Base-by-base conservation (phyloP, 2,888 invertebrate species). In the Tetanocera ferruginea region DNA sequence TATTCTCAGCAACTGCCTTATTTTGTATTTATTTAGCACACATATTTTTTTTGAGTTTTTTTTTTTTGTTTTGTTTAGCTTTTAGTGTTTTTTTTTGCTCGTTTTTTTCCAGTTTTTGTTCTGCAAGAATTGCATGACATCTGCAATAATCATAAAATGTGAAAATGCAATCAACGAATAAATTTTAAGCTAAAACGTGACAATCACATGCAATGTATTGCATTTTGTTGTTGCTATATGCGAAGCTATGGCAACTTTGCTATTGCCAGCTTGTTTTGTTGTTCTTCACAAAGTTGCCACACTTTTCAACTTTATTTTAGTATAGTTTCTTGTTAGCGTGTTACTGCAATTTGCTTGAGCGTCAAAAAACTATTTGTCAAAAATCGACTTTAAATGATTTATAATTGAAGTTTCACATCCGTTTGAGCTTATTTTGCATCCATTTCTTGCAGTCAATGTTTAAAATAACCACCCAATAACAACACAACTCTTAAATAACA, bases 71-170 rank as follows among this genome's bases (percentile, higher is more conserved):
- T 57, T 57, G 1, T n/a, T 25, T 19, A 2, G 9, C 2, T 23
- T 19, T 5, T 5, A 9, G 57, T 23, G 5, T 28, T 19, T 8
- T 4, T 25, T 9, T 23, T 25, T 60, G 55, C 1, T 52, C 17
- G 3, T n/a, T 23, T 11, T 60, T 14, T 60, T 60, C 3, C 8
- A 3, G 25, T 25, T 60, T 34, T 19, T 34, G 43, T 60, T 28
- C 11, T 43, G 43, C 3, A 28, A 14, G 43, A 37, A 67, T 67
- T 67, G 67, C 67, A 67, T 67, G 67, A 67, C 67, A 67, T 67
- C 67, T 67, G 67, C 67, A 67, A 67, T 67, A 67, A 66, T 43
- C 37, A 37, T 60, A 60, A 60, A 60, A 60, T 60, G 28, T 60
- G 25, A 25, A 25, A 60, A 28, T 11, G 28, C 60, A 60, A 28